Evolutionary conservation across 1,140 invertebrate genomes (phyloP).

Genomic region (Neodiprion pinetum): DNA sequence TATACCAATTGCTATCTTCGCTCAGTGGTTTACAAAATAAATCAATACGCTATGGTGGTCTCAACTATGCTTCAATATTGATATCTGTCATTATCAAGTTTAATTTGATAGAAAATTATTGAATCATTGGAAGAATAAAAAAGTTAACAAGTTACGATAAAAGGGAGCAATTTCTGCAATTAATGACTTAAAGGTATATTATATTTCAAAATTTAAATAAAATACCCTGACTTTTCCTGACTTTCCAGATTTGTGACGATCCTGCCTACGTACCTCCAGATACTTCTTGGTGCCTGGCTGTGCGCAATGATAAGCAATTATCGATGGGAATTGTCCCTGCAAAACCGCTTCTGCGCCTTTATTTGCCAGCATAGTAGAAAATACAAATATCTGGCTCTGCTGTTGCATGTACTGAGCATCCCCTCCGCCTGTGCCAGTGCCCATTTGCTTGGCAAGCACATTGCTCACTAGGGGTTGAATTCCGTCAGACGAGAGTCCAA

Average conservation of each 20-base stretch:
- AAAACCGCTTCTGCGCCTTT: constrained; percentile 92
- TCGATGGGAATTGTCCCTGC: constrained; percentile 86
- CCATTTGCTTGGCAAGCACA: constrained; percentile 80
- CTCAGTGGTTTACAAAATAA: not conserved
- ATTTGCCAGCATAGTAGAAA: constrained; percentile 93
- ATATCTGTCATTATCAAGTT: no score
- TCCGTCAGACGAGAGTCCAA: constrained; percentile 61
- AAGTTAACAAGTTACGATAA: constrained; percentile 7
- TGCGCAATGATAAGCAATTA: constrained; percentile 94
- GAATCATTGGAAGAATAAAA: no score
- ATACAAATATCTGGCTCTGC: constrained; percentile 98
- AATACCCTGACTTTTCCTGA: no score
- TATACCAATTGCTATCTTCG: constrained; percentile 14
- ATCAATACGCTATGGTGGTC: no score
- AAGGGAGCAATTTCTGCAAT: constrained; percentile 17
- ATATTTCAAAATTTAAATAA: no score
- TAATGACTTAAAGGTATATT: no score
- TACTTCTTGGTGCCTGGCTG: constrained; percentile 95
- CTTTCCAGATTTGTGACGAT: no score
- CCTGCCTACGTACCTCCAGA: constrained; percentile 74
- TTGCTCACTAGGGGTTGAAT: constrained; percentile 79
- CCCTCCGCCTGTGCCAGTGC: constrained; percentile 71
- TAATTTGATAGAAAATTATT: no score
- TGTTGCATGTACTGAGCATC: constrained; percentile 88
- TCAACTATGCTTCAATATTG: no score